Base-by-base conservation (phyloP, 2,888 invertebrate genomes). In the Listrodromus nycthemerus region DNA sequence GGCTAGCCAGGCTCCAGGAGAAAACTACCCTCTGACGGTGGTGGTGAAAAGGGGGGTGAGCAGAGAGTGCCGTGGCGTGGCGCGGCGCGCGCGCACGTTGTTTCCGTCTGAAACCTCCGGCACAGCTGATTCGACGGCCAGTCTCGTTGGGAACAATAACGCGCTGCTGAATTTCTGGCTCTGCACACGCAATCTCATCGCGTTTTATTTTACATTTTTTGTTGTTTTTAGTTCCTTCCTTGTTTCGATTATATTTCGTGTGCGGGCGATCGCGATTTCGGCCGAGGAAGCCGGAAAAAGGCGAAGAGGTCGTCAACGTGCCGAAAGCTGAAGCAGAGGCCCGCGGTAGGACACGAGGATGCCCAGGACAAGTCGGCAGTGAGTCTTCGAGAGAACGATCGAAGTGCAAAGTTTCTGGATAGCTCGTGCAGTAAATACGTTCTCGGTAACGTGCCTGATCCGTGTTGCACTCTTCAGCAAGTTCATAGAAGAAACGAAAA, bases 61-160 rank as follows among this genome's bases (percentile, higher is more conserved):
- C 52, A 73, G 13, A 52, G 52, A 24, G 70, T 83, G 74, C 73
- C 67, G 67, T 66, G 66, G 76, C 79, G 65, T 81, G 70, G 80
- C 70, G 78, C 45, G 66, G 79, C 79, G 86, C 86, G 84, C 86
- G 85, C 84, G 86, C 85, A 82, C 80, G 80, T 85, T 85, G 84
- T 86, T 85, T 84, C 86, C 83, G 82, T 83, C 83, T 74, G 61
- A 82, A 70, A 52, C 75, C 69, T 75, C 69, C 74, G 61, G 83
- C 83, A 84, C 86, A 86, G 86, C 86, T 86, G 86, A 86, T 79
- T 84, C 83, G 82, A 80, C 83, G 82, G 76, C 74, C 70, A 81
- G 55, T 33, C 67, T 70, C 70, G 75, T 83, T 80, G 73, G 79
- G 80, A 82, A 85, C 48, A 52, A 80, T 66, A 78, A 74, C 79